Evolutionary conservation across 2,113 vertebrate genomes (phyloP).

Genomic region (Corythaixoides concolor): DNA sequence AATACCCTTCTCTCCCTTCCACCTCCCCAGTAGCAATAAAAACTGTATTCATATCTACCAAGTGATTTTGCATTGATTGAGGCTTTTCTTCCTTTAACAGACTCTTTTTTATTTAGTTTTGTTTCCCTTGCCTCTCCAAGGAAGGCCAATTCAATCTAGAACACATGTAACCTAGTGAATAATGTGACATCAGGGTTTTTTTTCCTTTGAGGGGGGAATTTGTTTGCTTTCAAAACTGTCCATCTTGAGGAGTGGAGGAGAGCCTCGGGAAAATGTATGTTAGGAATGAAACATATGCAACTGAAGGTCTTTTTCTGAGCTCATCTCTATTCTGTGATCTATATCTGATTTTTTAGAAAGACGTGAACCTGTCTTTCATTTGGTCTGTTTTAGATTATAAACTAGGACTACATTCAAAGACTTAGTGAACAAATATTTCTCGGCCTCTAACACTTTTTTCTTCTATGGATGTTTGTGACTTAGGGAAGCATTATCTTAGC

Average conservation of each 20-base stretch:
- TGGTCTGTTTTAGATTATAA: not conserved
- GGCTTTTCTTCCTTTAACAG: not conserved
- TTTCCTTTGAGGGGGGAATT: not conserved
- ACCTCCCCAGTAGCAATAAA: not conserved
- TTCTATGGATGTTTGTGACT: not conserved
- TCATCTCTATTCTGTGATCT: not conserved
- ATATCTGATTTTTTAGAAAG: not conserved
- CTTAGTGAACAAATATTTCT: not conserved
- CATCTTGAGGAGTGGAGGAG: not conserved
- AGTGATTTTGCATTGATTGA: conserved; percentile 4
- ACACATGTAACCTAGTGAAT: not conserved
- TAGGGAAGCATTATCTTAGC: not conserved
- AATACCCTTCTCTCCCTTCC: not conserved
- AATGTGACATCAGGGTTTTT: not conserved
- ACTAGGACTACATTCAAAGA: not conserved
- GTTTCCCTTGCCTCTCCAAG: not conserved
- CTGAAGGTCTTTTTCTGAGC: too few species aligned
- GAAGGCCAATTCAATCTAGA: not conserved
- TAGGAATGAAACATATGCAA: not conserved
- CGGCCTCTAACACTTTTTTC: not conserved
- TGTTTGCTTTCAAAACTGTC: not conserved
- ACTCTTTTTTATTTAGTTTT: conserved; percentile 11
- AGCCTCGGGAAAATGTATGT: not conserved
- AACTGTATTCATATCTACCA: conserved; percentile 30
- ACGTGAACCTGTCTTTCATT: not conserved